phyloP scores from a whole-genome alignment of 2,888 invertebrate species.

The Caenorhabditis plicata region DNA sequence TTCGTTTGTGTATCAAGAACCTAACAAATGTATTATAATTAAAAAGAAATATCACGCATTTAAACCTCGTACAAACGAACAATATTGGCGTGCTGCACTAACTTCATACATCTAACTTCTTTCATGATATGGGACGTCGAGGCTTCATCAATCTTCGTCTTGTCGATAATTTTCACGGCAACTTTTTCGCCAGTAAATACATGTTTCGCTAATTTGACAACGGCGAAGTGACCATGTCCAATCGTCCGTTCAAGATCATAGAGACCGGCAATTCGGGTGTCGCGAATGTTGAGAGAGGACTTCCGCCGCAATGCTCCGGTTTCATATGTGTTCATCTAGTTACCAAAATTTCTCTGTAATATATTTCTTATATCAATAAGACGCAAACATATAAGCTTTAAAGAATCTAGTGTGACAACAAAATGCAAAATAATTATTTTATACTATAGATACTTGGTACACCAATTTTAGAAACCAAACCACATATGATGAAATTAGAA shows the following conservation, averaged over 20 bases:
- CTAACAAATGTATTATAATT: conserved; percentile 9
- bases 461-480: no score
- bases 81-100: conserved; percentile 98
- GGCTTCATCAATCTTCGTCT: conserved; percentile 92
- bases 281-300: conserved; percentile 30
- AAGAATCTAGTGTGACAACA: no score
- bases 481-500: no score
- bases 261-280: conserved; percentile 73
- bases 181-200: conserved; percentile 95
- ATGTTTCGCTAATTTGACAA: conserved; percentile 94
- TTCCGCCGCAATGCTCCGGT: conserved; percentile 31
- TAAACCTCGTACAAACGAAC: conserved; percentile 91
- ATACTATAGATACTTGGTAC: no score
- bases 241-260: conserved; percentile 96
- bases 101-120: conserved; percentile 86
- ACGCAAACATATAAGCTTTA: no score
- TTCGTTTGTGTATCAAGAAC: conserved; percentile 95
- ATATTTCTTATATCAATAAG: no score
- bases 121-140: conserved; percentile 93
- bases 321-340: conserved; percentile 31
- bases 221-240: conserved; percentile 96
- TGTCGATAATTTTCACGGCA: conserved; percentile 84
- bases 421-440: no score
- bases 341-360: neutral
- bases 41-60: neutral